Conservation (phyloP, 2,113 vertebrate genomes). For the Scalopus aquaticus region DNA sequence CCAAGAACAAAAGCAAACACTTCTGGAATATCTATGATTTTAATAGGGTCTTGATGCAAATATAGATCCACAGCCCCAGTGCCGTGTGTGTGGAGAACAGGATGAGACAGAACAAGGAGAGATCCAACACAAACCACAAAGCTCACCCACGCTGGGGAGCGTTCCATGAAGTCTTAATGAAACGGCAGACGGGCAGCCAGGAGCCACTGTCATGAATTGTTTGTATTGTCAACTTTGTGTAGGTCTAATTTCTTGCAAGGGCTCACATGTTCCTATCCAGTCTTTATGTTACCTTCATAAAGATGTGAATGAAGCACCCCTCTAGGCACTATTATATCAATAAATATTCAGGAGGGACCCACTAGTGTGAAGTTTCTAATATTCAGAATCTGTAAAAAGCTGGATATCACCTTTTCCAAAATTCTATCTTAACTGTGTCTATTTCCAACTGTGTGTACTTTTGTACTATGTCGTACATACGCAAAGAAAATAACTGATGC, state of each 20-base stretch:
- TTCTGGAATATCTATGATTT: neutral
- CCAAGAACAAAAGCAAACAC: neutral
- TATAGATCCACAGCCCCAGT: too few relatives aligned
- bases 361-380: neutral
- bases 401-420: neutral
- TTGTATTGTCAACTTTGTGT: neutral
- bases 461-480: neutral
- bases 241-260: neutral
- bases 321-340: neutral
- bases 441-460: neutral
- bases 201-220: neutral
- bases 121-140: too few relatives aligned
- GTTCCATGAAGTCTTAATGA: neutral
- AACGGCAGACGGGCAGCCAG: neutral
- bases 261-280: neutral
- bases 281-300: slow-evolving; percentile 11
- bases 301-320: neutral
- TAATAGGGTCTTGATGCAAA: neutral
- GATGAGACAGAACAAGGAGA: neutral
- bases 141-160: too few relatives aligned
- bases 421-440: neutral
- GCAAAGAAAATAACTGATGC: neutral
- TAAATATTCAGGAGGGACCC: neutral
- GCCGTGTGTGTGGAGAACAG: too few relatives aligned
- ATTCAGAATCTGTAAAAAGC: neutral